phyloP scores from a whole-genome alignment of 2,888 invertebrate genomes.

The Eupsilia transversa region DNA sequence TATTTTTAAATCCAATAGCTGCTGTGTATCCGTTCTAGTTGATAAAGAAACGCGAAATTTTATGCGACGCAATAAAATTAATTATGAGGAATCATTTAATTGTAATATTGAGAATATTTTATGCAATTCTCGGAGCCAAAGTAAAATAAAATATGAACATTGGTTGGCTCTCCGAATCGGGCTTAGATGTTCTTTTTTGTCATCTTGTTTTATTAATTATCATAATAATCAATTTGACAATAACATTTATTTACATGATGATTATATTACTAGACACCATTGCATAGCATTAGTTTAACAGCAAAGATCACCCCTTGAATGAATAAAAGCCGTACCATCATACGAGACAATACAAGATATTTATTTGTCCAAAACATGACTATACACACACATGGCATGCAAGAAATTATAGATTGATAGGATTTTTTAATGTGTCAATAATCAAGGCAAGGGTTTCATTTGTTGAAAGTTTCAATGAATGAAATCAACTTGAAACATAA shows the following conservation, averaged over 20 bases:
- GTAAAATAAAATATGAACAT: neutral
- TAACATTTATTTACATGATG: constrained; percentile 27
- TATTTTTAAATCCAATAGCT: constrained; percentile 25
- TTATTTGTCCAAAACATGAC: neutral
- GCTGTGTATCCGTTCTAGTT: neutral
- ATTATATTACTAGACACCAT: constrained; percentile 29
- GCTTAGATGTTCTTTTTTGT: constrained; percentile 8
- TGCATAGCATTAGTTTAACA: constrained; percentile 25
- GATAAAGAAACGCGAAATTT: neutral
- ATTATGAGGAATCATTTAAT: constrained; percentile 2
- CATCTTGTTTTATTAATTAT: constrained; percentile 19
- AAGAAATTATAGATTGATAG: neutral
- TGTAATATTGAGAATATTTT: neutral
- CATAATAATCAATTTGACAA: constrained; percentile 20
- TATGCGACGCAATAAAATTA: constrained; percentile 11
- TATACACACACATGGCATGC: neutral
- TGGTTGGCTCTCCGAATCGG: neutral
- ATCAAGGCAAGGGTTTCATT: constrained; percentile 2
- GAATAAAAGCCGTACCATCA: constrained; percentile 1
- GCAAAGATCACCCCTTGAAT: constrained; percentile 7
- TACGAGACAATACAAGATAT: constrained; percentile 4
- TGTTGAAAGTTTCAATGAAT: too few relatives aligned
- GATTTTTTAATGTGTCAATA: constrained; percentile 4
- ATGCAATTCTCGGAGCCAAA: neutral
- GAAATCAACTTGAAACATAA: constrained; percentile 1